A percentile compares a stretch with the other conserved stretches of the same genome.
phyloP scores from a whole-genome alignment of 2,888 invertebrate species.

The Subacronicta megacephala region DNA sequence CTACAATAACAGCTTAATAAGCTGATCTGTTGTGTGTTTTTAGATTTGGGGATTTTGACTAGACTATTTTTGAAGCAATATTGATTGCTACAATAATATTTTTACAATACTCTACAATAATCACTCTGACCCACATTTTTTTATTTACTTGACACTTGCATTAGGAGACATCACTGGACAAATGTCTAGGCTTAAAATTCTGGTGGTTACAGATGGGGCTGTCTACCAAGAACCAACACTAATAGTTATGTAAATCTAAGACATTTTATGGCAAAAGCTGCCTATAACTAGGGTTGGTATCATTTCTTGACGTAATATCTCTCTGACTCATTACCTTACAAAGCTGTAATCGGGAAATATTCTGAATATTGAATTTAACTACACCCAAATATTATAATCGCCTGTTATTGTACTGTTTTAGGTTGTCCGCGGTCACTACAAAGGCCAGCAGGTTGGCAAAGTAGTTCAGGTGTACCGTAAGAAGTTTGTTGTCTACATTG shows the following conservation, averaged over 20 bases:
- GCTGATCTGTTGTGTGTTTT: too few relatives aligned
- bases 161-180: background rate
- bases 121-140: too few relatives aligned
- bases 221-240: slow-evolving; percentile 17
- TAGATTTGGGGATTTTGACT: too few relatives aligned
- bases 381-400: slow-evolving; percentile 3
- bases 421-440: slow-evolving; percentile 99
- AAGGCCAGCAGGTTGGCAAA: slow-evolving; percentile 99
- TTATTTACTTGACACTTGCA: background rate
- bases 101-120: too few relatives aligned
- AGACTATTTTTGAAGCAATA: too few relatives aligned
- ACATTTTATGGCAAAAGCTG: slow-evolving; percentile 8
- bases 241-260: slow-evolving; percentile 10
- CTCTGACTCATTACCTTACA: too few relatives aligned
- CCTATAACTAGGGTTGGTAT: slow-evolving; percentile 42
- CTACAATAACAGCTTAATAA: too few relatives aligned
- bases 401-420: slow-evolving; percentile 71
- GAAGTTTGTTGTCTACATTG: slow-evolving; percentile 99
- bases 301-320: background rate
- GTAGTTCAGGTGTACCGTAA: slow-evolving; percentile 99
- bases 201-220: slow-evolving; percentile 44
- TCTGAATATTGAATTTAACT: background rate
- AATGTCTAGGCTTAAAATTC: slow-evolving; percentile 11
- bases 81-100: too few relatives aligned
- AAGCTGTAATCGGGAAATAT: background rate